Conservation (phyloP, 1,140 invertebrate species). For the Meteorus sp. region DNA sequence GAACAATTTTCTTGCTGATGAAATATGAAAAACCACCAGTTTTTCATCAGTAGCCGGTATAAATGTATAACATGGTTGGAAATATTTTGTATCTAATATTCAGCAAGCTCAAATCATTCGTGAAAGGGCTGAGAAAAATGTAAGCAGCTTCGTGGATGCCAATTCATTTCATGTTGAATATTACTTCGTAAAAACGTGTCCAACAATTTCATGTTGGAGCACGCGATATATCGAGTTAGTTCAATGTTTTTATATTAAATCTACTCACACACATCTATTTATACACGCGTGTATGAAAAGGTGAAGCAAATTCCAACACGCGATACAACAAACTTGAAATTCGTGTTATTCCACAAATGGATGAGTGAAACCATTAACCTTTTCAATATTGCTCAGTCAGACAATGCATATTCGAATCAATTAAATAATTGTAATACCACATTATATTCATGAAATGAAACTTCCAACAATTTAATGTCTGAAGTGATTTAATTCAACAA, state of each 20-base stretch:
- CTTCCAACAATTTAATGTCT: no score
- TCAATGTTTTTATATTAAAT: no score
- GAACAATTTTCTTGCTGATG: no score
- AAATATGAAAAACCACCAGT: neutral
- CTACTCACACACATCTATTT: no score
- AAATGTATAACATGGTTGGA: no score
- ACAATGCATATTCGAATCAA: no score
- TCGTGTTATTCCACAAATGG: conserved; percentile 8
- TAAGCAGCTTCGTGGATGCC: neutral
- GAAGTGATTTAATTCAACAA: no score
- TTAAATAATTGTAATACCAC: no score
- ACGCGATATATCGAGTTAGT: conserved; percentile 11
- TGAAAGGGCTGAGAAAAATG: neutral
- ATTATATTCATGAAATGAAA: no score
- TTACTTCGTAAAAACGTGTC: conserved; percentile 7
- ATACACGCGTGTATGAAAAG: neutral
- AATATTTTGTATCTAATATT: neutral
- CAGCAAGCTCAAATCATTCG: neutral
- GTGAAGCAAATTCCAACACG: conserved; percentile 15
- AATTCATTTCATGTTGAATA: neutral
- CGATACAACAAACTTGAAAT: conserved; percentile 12
- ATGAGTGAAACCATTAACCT: conserved; percentile 10
- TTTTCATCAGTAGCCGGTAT: no score
- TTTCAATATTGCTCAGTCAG: neutral
- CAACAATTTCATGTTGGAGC: conserved; percentile 15